Percentiles rank a stretch among this genome's conserved stretches.
Evolutionary conservation across 1,140 invertebrate genomes (phyloP).

Genomic region (Bombus impatiens): DNA sequence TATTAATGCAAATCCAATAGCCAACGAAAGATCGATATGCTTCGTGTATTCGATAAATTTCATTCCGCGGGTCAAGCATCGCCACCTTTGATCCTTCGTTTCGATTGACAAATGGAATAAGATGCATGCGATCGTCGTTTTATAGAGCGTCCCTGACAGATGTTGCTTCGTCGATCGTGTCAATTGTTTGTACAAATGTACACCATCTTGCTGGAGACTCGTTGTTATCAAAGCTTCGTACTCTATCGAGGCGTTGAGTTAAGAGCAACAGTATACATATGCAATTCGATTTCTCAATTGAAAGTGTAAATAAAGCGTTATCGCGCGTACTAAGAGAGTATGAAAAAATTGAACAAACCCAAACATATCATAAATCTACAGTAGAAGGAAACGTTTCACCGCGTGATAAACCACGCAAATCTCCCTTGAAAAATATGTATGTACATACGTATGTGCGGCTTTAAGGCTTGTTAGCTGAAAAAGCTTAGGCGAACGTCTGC

Average conservation of each 20-base stretch:
- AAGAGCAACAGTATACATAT: no score
- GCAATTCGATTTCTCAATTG: no score
- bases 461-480: slow-evolving; percentile 25
- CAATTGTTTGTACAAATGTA: not conserved
- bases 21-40: slow-evolving; percentile 32
- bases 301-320: not conserved
- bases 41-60: slow-evolving; percentile 27
- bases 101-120: not conserved
- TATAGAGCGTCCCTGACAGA: not conserved
- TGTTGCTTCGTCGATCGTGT: not conserved
- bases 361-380: not conserved
- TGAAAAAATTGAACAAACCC: no score
- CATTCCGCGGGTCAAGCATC: not conserved
- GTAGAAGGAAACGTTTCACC: not conserved
- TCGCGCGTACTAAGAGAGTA: not conserved
- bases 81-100: not conserved
- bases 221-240: not conserved
- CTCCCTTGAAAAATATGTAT: no score
- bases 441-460: not conserved
- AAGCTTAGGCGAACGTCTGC: slow-evolving; percentile 13
- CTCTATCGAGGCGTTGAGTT: not conserved
- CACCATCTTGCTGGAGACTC: not conserved
- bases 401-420: no score
- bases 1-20: slow-evolving; percentile 60
- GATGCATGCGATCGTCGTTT: not conserved